Evolutionary conservation across 2,888 invertebrate genomes (phyloP).

Genomic region (Rambutsinella grinnellia): DNA sequence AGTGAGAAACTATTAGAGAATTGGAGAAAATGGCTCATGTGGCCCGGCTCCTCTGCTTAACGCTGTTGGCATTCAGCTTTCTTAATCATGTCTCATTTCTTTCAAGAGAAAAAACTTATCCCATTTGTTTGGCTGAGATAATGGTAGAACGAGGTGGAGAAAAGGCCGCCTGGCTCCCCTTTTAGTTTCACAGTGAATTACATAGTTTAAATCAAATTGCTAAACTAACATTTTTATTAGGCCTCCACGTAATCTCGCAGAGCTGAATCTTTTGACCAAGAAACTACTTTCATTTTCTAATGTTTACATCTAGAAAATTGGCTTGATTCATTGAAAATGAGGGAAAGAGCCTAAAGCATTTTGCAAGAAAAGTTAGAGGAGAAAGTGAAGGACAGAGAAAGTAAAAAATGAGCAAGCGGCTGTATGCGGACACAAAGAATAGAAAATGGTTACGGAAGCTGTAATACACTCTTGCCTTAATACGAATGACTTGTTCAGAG

Average conservation of each 20-base stretch:
- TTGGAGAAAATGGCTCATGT: too few species aligned
- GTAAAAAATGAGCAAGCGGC: constrained; percentile 34
- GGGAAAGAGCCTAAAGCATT: constrained; percentile 61
- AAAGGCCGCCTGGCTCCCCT: neutral
- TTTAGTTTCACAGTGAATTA: constrained; percentile 4
- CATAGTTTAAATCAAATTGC: constrained; percentile 45
- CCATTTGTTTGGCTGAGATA: too few species aligned
- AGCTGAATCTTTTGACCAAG: constrained; percentile 35
- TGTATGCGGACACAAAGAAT: constrained; percentile 26
- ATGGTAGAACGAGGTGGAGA: neutral
- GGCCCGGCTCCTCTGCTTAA: too few species aligned
- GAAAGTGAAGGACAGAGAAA: constrained; percentile 22
- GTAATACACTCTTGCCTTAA: constrained; percentile 29
- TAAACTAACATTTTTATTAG: constrained; percentile 49
- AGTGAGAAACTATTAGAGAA: too few species aligned
- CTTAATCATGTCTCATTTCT: too few species aligned
- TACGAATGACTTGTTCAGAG: constrained; percentile 22
- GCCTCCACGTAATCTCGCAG: constrained; percentile 43
- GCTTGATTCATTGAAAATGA: constrained; percentile 66
- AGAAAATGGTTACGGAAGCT: constrained; percentile 33
- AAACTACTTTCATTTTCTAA: constrained; percentile 51
- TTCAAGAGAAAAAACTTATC: too few species aligned
- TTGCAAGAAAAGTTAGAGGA: constrained; percentile 12
- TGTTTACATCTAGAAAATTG: constrained; percentile 63
- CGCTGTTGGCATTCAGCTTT: too few species aligned